phyloP scores from a whole-genome alignment of 2,113 vertebrate species.

The Syrrhaptes paradoxus region DNA sequence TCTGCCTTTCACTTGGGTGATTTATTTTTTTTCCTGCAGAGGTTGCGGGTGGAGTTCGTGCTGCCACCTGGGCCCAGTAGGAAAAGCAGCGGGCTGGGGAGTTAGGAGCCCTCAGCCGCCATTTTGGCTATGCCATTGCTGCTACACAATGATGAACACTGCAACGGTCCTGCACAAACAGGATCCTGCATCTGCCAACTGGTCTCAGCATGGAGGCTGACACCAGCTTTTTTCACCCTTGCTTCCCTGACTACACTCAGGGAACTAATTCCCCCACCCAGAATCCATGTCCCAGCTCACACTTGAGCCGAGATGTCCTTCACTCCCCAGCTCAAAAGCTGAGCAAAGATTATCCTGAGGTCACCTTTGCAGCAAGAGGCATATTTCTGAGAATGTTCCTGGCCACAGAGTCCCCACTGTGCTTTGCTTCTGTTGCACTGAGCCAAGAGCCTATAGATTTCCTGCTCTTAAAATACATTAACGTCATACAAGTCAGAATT shows the following conservation, averaged over 20 bases:
- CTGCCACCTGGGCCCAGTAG: neutral
- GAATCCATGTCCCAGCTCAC: neutral
- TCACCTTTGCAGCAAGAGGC: neutral
- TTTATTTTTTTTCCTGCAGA: neutral
- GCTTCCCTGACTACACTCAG: neutral
- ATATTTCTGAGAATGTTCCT: constrained; percentile 34
- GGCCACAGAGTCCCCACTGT: neutral
- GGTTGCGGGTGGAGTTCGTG: neutral
- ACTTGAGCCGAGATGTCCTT: neutral
- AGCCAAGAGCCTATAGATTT: constrained; percentile 55
- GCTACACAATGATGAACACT: neutral
- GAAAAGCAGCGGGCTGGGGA: neutral
- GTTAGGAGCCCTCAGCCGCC: neutral
- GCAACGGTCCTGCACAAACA: neutral
- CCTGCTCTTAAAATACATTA: constrained; percentile 62
- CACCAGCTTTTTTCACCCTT: neutral
- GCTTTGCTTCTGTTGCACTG: neutral
- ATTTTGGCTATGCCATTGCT: fast-evolving
- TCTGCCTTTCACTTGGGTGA: neutral
- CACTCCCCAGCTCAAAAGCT: neutral
- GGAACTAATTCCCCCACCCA: neutral
- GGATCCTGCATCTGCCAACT: neutral
- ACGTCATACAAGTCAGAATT: constrained; percentile 40
- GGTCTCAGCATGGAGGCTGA: neutral
- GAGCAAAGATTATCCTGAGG: neutral